Evolutionary conservation across 2,113 vertebrate genomes (phyloP).

Genomic region (Pachyramphus minor): DNA sequence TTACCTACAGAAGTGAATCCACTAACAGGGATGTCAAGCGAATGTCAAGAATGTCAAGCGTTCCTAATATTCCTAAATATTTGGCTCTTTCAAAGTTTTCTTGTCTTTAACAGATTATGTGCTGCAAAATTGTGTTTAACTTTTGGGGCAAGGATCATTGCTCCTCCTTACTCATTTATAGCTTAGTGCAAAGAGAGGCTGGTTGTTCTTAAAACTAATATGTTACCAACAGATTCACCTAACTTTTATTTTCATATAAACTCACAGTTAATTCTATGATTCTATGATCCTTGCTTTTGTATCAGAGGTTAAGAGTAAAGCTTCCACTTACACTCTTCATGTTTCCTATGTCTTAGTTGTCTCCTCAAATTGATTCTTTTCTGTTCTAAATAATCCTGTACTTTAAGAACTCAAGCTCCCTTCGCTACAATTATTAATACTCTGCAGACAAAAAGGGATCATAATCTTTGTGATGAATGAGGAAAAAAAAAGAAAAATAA

Average conservation of each 20-base stretch:
- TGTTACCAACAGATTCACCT: background rate
- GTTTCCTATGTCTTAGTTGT: background rate
- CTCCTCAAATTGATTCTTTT: background rate
- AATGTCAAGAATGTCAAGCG: too few species aligned
- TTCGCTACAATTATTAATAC: background rate
- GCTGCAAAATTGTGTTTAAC: background rate
- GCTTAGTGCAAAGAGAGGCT: background rate
- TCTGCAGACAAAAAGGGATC: background rate
- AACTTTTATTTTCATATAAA: background rate
- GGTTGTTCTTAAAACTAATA: background rate
- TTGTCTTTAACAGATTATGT: background rate
- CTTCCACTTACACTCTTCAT: background rate
- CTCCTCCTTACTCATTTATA: background rate
- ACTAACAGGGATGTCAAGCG: too few species aligned
- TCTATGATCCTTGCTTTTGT: background rate
- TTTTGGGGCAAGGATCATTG: background rate
- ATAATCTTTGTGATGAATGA: background rate
- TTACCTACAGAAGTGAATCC: background rate
- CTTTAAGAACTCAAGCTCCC: background rate
- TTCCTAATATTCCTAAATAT: too few species aligned
- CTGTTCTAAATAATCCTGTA: background rate
- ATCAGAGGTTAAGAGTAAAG: background rate
- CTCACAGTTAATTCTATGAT: too few species aligned
- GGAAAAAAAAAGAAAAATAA: accelerated
- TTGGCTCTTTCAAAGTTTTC: background rate